Evolutionary conservation across 2,113 vertebrate genomes (phyloP).

Genomic region (Columba livia): DNA sequence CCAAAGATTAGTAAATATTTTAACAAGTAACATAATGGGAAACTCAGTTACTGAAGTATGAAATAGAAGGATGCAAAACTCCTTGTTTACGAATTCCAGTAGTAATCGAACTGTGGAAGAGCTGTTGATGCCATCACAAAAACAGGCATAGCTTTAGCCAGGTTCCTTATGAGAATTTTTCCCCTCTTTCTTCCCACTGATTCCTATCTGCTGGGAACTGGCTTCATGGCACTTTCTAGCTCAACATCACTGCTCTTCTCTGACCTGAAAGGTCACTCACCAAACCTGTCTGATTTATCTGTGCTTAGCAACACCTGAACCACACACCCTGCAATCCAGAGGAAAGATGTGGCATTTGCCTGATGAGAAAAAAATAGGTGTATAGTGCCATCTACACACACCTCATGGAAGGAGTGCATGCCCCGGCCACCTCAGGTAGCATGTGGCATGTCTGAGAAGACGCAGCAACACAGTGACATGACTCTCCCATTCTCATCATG

Average conservation of each 20-base stretch:
- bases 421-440: not conserved
- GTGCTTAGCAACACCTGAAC: not conserved
- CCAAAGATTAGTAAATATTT: slow-evolving; percentile 27
- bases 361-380: not conserved
- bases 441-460: not conserved
- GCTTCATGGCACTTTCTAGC: not conserved
- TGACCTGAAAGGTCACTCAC: not conserved
- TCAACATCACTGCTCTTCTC: not conserved
- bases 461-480: not conserved
- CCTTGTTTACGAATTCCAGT: not conserved
- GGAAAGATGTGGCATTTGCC: not conserved
- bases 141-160: not conserved
- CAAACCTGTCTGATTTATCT: not conserved
- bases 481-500: not conserved
- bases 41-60: not conserved
- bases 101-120: not conserved
- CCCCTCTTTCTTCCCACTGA: not conserved
- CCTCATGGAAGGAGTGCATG: not conserved
- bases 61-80: not conserved
- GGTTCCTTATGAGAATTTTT: not conserved
- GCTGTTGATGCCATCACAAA: not conserved
- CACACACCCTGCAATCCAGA: rapidly evolving
- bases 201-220: not conserved
- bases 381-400: not conserved
- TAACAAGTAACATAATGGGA: not conserved